phyloP scores from a whole-genome alignment of 2,113 vertebrate species.

The Calonectris borealis region DNA sequence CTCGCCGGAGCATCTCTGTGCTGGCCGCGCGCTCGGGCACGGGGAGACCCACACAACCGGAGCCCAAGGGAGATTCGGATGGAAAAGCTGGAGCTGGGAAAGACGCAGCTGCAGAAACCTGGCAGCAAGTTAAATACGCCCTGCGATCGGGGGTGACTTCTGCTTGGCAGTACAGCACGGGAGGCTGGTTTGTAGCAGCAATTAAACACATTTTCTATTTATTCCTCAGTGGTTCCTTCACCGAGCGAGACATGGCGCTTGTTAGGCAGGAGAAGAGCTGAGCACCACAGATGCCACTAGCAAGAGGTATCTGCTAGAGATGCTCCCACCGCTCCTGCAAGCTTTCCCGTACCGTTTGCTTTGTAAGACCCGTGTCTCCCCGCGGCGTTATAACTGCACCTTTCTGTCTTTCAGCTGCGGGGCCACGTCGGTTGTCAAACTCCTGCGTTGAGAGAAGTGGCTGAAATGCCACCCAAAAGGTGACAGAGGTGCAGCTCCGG shows the following conservation, averaged over 20 bases:
- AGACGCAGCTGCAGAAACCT: neutral
- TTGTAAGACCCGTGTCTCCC: neutral
- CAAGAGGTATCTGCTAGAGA: neutral
- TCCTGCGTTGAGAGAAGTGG: neutral
- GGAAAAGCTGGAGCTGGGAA: neutral
- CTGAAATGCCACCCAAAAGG: neutral
- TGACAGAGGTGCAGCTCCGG: neutral
- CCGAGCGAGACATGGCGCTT: accelerated
- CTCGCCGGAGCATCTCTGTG: accelerated
- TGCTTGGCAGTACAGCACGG: neutral
- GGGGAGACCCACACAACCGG: accelerated
- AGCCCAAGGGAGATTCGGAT: neutral
- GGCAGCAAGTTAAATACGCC: neutral
- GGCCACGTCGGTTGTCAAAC: accelerated
- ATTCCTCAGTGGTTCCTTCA: neutral
- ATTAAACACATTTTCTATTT: neutral
- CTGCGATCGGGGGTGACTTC: neutral
- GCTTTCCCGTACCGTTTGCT: neutral
- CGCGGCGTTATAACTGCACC: accelerated
- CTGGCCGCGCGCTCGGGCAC: accelerated
- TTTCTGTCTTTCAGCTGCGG: neutral
- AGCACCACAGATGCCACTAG: neutral
- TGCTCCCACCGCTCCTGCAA: neutral
- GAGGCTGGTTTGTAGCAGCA: neutral
- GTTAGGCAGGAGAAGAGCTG: neutral